Base-by-base conservation (phyloP, 1,140 invertebrate genomes). In the Coptotermes formosanus region DNA sequence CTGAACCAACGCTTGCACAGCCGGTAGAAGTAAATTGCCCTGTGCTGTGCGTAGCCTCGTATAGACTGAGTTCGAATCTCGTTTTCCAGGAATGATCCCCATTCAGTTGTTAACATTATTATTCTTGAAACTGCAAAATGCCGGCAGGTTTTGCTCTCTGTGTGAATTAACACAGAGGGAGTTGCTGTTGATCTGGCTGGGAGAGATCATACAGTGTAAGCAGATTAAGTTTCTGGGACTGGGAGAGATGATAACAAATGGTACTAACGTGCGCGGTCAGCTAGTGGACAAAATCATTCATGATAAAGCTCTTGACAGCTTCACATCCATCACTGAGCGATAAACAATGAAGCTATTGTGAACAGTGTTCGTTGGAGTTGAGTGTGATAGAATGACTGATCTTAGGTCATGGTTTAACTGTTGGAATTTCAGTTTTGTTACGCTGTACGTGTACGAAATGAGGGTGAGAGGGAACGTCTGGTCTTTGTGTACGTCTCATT, bases 281-380 rank as follows among this genome's bases (percentile, higher is more conserved):
- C 14, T 14, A 83, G 32, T 45, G 82, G 82, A n/a, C 48, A 44
- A 38, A 83, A 44, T 44, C 82, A 83, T 83, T 43, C 43, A 45
- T 43, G 64, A 75, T 75, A 30, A 75, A 30, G 25, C 64, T 75
- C 7, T 25, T 75, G 64, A 75, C 64, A 75, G 64, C 64, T 30
- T 75, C 64, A n/a, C 64, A 75, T 75, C 64, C 64, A 75, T 75
- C 64, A 75, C 64, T 30, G 64, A 75, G 30, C 64, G 30, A 75
- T 75, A 75, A 30, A 75, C 64, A 75, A 75, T 30, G 64, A 30
- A 75, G 25, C 64, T 30, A 75, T 75, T 75, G 64, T 75, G 64
- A 25, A 30, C n/a, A 75, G n/a, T 75, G n/a, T 75, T n/a, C 64
- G 6, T 4, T 55, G 52, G 52, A 75, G 64, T 75, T 75, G 64